A percentile compares a stretch with the other conserved stretches of the same genome.
phyloP scores from a whole-genome alignment of 2,888 invertebrate genomes.

The Cryptocephalus primarius region DNA sequence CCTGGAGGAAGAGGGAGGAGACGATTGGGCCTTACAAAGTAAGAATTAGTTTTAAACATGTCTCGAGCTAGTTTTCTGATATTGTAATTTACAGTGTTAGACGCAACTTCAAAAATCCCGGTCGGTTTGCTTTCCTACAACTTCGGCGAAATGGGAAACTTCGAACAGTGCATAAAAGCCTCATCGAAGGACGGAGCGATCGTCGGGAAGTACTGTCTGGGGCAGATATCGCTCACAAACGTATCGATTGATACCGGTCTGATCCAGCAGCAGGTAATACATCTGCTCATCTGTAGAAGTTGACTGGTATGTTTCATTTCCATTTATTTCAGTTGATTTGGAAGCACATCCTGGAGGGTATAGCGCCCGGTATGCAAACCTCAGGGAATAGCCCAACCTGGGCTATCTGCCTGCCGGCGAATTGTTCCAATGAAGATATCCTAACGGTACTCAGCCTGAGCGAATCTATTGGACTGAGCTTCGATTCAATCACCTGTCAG shows the following conservation, averaged over 20 bases:
- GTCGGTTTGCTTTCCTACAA: constrained; percentile 15
- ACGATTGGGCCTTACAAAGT: no score
- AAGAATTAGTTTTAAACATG: no score
- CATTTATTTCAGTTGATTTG: constrained; percentile 1
- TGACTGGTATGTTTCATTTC: neutral
- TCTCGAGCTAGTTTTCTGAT: no score
- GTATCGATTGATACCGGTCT: neutral
- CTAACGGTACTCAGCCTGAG: constrained; percentile 25
- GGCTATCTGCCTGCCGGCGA: constrained; percentile 14
- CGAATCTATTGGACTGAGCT: constrained; percentile 4
- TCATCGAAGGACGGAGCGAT: constrained; percentile 8
- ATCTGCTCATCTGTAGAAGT: neutral
- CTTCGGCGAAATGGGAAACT: constrained; percentile 17
- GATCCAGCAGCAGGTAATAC: neutral
- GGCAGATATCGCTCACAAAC: neutral
- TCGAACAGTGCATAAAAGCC: constrained; percentile 15
- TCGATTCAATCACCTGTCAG: constrained; percentile 10
- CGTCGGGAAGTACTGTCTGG: constrained; percentile 17
- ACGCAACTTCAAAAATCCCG: constrained; percentile 18
- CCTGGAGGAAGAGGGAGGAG: no score
- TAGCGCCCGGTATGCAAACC: constrained; percentile 2
- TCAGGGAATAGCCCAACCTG: constrained; percentile 6
- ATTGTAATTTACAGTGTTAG: constrained; percentile 14
- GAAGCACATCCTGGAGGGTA: neutral
- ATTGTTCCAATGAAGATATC: constrained; percentile 32